phyloP scores from a whole-genome alignment of 2,113 vertebrate genomes.

The Stictonetta naevosa region DNA sequence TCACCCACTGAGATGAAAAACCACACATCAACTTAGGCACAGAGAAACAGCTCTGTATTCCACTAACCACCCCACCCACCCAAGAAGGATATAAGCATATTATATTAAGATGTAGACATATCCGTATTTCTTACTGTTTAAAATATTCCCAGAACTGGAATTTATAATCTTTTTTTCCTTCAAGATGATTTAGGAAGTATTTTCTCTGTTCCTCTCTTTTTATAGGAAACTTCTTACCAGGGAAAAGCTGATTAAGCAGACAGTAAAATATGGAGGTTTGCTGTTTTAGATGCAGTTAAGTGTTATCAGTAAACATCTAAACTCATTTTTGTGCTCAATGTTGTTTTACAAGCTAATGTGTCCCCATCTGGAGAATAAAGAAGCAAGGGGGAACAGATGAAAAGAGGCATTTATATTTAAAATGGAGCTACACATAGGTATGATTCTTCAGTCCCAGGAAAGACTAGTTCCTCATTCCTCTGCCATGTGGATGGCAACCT shows the following conservation, averaged over 20 bases:
- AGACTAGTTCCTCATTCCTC: not conserved
- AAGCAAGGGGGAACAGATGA: fast-evolving
- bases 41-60: not conserved
- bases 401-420: not conserved
- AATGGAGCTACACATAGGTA: not conserved
- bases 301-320: not conserved
- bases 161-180: not conserved
- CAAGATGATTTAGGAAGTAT: not conserved
- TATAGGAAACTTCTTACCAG: not conserved
- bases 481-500: not conserved
- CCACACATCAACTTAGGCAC: not conserved
- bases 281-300: not conserved
- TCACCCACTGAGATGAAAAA: not conserved
- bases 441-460: not conserved
- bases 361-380: not conserved
- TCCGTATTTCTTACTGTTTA: fast-evolving
- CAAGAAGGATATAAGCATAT: not conserved
- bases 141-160: not conserved
- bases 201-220: not conserved
- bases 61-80: not conserved
- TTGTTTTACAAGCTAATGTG: not conserved
- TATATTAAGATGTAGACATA: not conserved
- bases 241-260: not conserved
- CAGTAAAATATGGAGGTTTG: not conserved
- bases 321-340: not conserved